Evolutionary conservation across 1,140 invertebrate species (phyloP).

Genomic region (Brachionus plicatilis): DNA sequence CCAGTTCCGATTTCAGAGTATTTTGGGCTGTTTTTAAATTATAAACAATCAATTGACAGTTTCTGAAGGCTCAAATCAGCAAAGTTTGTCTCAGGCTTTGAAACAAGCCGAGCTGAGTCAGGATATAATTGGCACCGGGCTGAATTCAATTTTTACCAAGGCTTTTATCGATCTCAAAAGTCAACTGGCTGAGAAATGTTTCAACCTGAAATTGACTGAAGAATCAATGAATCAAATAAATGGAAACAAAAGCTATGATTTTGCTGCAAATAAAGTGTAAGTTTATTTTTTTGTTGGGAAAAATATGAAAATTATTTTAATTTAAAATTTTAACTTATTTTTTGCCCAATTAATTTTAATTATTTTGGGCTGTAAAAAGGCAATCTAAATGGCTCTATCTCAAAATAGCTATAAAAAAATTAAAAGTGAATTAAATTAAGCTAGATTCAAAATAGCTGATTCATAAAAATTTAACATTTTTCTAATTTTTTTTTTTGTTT

Average conservation of each 20-base stretch:
- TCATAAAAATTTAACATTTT: too few relatives aligned
- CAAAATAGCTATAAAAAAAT: too few relatives aligned
- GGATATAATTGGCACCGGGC: not conserved
- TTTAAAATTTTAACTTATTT: too few relatives aligned
- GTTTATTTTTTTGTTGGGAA: not conserved
- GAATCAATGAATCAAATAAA: constrained; percentile 3
- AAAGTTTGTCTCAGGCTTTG: not conserved
- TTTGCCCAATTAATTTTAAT: too few relatives aligned
- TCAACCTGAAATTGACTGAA: not conserved
- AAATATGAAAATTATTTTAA: not conserved
- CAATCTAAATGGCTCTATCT: too few relatives aligned
- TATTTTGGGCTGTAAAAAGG: too few relatives aligned
- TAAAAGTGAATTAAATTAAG: too few relatives aligned
- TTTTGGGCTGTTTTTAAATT: not conserved
- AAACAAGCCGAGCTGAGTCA: not conserved
- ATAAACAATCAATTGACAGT: not conserved
- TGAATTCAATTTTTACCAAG: not conserved
- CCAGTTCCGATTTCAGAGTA: constrained; percentile 25
- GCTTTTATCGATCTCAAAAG: not conserved
- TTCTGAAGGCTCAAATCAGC: not conserved
- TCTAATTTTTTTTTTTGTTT: too few relatives aligned
- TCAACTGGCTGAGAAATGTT: not conserved
- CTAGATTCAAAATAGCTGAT: too few relatives aligned
- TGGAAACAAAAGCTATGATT: constrained; percentile 2
- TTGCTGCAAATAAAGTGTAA: not conserved